Percentiles rank a stretch among this genome's conserved stretches.
Conservation (phyloP, 2,888 invertebrate species). For the Cepaea hortensis region DNA sequence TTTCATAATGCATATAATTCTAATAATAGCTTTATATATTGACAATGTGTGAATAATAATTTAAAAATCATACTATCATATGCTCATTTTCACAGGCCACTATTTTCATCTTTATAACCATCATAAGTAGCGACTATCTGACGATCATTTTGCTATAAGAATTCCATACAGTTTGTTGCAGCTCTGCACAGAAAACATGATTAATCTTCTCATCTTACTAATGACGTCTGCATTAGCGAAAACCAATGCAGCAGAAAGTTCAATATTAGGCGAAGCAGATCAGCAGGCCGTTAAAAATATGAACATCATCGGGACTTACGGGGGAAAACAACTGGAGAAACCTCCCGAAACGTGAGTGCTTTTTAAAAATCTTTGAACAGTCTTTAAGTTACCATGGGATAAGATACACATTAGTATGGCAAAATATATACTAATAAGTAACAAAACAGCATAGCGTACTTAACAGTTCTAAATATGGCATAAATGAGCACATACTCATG, state of each 20-base stretch:
- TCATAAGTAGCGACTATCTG: too few relatives aligned
- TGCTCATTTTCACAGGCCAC: too few relatives aligned
- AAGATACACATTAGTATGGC: too few relatives aligned
- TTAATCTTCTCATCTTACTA: background rate
- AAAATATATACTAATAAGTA: too few relatives aligned
- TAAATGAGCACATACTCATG: too few relatives aligned
- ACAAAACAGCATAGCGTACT: too few relatives aligned
- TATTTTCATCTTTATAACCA: too few relatives aligned
- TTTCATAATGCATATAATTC: too few relatives aligned
- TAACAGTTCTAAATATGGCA: too few relatives aligned
- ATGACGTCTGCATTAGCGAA: background rate
- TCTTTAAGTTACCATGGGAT: background rate
- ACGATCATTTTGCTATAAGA: background rate
- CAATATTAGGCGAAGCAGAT: background rate
- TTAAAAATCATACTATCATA: too few relatives aligned
- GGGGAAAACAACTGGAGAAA: constrained; percentile 12
- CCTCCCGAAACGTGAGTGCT: constrained; percentile 12
- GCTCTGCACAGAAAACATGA: background rate
- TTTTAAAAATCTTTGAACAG: background rate
- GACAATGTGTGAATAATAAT: too few relatives aligned
- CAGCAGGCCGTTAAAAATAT: background rate
- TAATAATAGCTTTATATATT: too few relatives aligned
- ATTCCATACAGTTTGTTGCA: background rate
- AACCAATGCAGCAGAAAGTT: background rate
- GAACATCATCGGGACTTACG: background rate